phyloP scores from a whole-genome alignment of 2,113 vertebrate species.

The Campylomormyrus numenius region DNA sequence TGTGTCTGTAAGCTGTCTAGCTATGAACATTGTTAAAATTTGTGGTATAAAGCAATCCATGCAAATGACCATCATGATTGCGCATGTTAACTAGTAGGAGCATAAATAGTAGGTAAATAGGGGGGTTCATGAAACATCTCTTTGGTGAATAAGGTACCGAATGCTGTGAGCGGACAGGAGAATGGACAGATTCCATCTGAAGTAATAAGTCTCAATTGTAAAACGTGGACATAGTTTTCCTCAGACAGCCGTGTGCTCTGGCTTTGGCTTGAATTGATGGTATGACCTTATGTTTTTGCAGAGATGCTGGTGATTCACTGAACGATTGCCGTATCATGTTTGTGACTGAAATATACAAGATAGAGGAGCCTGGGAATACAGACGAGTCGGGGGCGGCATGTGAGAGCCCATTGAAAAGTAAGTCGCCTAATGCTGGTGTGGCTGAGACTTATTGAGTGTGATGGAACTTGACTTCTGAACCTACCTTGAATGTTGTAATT shows the following conservation, averaged over 20 bases:
- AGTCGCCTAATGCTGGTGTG: slow-evolving; percentile 31
- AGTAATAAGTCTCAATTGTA: not conserved
- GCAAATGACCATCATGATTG: not conserved
- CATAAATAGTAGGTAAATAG: not conserved
- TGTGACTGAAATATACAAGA: slow-evolving; percentile 90
- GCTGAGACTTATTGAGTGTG: not conserved
- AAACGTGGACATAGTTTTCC: not conserved
- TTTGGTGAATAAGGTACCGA: not conserved
- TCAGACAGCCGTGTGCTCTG: not conserved
- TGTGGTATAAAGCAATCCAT: not conserved
- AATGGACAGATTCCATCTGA: not conserved
- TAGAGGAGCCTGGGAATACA: slow-evolving; percentile 72
- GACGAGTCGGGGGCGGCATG: slow-evolving; percentile 52
- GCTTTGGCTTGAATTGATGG: not conserved
- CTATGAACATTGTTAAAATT: not conserved
- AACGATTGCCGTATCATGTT: slow-evolving; percentile 84
- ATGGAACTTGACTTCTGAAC: not conserved
- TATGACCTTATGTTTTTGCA: slow-evolving; percentile 30
- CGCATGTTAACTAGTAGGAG: not conserved
- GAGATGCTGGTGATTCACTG: slow-evolving; percentile 75
- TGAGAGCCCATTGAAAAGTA: slow-evolving; percentile 74
- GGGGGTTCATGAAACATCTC: not conserved
- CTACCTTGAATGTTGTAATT: not conserved
- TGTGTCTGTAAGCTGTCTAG: not conserved
- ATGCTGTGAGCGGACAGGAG: not conserved